Evolutionary conservation across 1,140 invertebrate species (phyloP).

Genomic region (Sarcophaga bullata): DNA sequence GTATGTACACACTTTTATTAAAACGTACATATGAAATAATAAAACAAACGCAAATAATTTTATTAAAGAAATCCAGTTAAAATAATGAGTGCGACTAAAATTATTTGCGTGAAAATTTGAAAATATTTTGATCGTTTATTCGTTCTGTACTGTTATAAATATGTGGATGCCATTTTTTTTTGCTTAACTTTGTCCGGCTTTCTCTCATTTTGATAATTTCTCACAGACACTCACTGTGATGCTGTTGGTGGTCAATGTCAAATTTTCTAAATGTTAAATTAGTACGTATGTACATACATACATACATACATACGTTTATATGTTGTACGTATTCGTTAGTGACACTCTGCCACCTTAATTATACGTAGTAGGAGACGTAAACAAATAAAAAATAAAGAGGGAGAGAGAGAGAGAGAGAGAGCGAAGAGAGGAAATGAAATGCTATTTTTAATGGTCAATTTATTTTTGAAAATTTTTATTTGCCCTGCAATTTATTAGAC

Average conservation of each 20-base stretch:
- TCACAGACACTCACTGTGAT: background rate
- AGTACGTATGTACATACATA: no score
- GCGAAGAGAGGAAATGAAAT: no score
- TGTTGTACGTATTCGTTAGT: background rate
- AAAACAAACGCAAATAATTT: background rate
- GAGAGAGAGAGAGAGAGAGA: no score
- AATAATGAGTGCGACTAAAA: background rate
- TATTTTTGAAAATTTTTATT: conserved; percentile 19
- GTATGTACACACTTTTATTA: no score
- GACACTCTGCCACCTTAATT: background rate
- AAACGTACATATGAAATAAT: background rate
- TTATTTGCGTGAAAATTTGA: conserved; percentile 32
- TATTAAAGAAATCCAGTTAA: background rate
- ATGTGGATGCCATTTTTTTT: background rate
- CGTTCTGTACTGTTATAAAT: background rate
- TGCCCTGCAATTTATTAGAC: background rate
- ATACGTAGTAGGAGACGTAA: background rate
- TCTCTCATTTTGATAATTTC: background rate
- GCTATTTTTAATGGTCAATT: background rate
- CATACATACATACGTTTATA: background rate
- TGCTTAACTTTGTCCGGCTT: background rate
- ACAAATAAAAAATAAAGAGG: background rate
- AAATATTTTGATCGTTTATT: background rate
- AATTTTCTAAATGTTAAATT: no score
- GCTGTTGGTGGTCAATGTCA: conserved; percentile 6